Evolutionary conservation across 2,888 invertebrate genomes (phyloP).

Genomic region (Ptilodon capucinus): DNA sequence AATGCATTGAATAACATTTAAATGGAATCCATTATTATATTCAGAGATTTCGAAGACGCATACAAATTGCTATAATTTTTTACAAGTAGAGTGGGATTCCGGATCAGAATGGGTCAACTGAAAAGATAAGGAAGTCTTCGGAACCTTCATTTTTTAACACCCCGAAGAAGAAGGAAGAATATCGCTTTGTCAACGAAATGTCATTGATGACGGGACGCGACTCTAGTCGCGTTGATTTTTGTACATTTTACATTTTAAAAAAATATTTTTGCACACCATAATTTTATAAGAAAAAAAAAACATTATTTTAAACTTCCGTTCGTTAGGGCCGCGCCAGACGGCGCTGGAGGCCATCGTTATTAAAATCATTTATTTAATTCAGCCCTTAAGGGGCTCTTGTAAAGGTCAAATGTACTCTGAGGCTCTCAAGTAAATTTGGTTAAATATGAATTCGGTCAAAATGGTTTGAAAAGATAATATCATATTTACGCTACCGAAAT

Average conservation of each 20-base stretch:
- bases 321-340: background rate
- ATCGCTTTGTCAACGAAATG: too few relatives aligned
- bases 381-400: background rate
- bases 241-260: too few relatives aligned
- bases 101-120: background rate
- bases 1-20: background rate
- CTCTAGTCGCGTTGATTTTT: too few relatives aligned
- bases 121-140: background rate
- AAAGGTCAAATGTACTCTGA: background rate
- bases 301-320: background rate
- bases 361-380: background rate
- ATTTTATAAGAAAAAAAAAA: background rate
- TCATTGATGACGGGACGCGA: too few relatives aligned
- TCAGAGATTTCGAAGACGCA: background rate
- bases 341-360: background rate
- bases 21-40: background rate
- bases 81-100: background rate
- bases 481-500: background rate
- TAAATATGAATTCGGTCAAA: background rate
- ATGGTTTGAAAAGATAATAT: background rate
- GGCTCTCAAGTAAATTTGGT: background rate
- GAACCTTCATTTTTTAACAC: too few relatives aligned
- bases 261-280: background rate
- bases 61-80: background rate
- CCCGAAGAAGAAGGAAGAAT: too few relatives aligned